These are phyloP conservation scores for Calameuta filiformis DNA, from an alignment of 2,888 invertebrate genomes.

Conservation along the genomic window DNA sequence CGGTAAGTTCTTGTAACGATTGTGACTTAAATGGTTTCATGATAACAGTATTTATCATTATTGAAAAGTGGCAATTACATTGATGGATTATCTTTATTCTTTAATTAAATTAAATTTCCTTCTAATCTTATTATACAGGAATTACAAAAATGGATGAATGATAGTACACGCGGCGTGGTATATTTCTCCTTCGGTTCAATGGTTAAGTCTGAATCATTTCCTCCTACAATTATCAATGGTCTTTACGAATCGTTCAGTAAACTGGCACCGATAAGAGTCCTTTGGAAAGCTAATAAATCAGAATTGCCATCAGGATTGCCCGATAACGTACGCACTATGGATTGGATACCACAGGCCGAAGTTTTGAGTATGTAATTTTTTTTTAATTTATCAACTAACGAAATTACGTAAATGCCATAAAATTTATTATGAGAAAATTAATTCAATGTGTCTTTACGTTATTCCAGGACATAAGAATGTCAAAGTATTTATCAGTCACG, in stretches of 20 bases:
- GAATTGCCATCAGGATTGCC: conserved; percentile 47
- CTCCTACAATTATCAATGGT: conserved; percentile 32
- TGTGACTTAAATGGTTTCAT: background rate
- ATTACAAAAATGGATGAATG: conserved; percentile 55
- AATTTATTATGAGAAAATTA: background rate
- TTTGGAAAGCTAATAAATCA: conserved; percentile 47
- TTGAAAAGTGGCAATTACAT: no score
- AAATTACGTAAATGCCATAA: background rate
- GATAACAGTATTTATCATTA: no score
- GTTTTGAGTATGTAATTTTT: conserved; percentile 46
- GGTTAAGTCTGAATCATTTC: conserved; percentile 52
- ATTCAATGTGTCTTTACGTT: background rate
- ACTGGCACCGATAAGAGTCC: conserved; percentile 49
- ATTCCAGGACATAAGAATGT: conserved; percentile 53
- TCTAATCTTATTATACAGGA: conserved; percentile 34
- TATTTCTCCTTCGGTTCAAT: conserved; percentile 61
- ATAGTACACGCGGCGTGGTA: conserved; percentile 53
- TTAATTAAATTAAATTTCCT: background rate
- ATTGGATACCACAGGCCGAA: conserved; percentile 54
- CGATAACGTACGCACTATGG: conserved; percentile 41
- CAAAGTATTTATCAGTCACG: conserved; percentile 57
- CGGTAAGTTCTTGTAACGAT: conserved; percentile 27
- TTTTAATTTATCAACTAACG: background rate
- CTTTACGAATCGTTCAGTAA: conserved; percentile 49
- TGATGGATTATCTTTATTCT: background rate